Percentiles rank a stretch among this genome's conserved stretches.
Evolutionary conservation across 2,113 vertebrate species (phyloP).

Genomic region (Pachypanchax playfairii): DNA sequence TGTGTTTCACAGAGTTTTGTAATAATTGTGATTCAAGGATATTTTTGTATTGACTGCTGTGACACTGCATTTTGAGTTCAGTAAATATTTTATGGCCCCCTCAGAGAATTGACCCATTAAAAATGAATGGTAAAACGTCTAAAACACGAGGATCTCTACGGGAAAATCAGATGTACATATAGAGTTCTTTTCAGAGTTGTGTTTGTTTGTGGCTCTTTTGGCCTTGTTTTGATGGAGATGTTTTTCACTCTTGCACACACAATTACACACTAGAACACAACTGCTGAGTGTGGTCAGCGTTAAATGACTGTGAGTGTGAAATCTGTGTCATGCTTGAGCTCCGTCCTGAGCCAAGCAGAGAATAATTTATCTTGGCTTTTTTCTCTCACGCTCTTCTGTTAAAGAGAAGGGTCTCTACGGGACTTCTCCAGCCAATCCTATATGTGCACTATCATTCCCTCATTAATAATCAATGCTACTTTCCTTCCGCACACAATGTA

Average conservation of each 20-base stretch:
- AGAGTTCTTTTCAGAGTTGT: conserved; percentile 3
- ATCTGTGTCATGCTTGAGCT: conserved; percentile 11
- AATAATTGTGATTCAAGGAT: conserved; percentile 47
- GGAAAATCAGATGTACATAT: conserved; percentile 39
- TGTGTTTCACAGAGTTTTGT: conserved; percentile 6
- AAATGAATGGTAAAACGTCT: conserved; percentile 66
- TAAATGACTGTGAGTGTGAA: conserved; percentile 7
- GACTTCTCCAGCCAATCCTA: conserved; percentile 54
- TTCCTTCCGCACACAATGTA: conserved; percentile 49
- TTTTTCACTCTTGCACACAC: conserved; percentile 16
- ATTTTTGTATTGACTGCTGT: conserved; percentile 77
- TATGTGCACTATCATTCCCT: conserved; percentile 59
- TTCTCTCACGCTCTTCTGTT: conserved; percentile 45
- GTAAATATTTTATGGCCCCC: conserved; percentile 69
- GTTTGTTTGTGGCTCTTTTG: conserved; percentile 9
- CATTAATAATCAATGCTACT: conserved; percentile 71
- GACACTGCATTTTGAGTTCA: conserved; percentile 74
- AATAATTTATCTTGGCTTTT: conserved; percentile 58
- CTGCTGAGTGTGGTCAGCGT: conserved; percentile 24
- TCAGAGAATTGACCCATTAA: conserved; percentile 58
- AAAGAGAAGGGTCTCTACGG: conserved; percentile 53
- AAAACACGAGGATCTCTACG: conserved; percentile 45
- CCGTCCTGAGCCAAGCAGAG: conserved; percentile 33
- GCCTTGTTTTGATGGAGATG: conserved; percentile 31
- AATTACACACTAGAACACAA: conserved; percentile 11